phyloP scores from a whole-genome alignment of 2,113 vertebrate genomes.

The Pedionomus torquatus region DNA sequence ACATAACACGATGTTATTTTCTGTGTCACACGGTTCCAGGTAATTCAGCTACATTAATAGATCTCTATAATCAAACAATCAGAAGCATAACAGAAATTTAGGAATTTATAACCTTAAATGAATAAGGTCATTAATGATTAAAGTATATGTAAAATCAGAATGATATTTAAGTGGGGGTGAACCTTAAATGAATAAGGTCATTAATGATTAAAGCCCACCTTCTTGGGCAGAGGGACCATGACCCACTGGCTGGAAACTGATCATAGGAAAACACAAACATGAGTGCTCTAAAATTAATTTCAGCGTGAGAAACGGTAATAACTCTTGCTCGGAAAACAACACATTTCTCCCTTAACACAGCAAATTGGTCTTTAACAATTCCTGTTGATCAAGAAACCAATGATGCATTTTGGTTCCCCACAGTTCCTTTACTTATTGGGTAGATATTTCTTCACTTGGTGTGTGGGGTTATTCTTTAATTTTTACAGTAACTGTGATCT shows the following conservation, averaged over 20 bases:
- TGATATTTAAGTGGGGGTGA: rapidly evolving
- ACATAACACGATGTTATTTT: background rate
- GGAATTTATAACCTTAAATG: background rate
- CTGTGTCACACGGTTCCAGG: background rate
- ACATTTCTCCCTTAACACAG: background rate
- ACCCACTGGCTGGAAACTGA: background rate
- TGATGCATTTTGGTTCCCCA: background rate
- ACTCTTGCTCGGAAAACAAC: background rate
- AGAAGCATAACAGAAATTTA: background rate
- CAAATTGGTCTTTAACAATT: background rate
- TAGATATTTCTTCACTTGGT: background rate
- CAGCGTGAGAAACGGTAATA: background rate
- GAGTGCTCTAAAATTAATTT: background rate
- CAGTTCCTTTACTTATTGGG: background rate
- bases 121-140: background rate
- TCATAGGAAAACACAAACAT: background rate
- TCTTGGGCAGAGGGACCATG: background rate
- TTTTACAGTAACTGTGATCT: background rate
- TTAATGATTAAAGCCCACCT: background rate
- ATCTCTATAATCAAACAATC: background rate
- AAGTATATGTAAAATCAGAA: background rate
- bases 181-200: too few species aligned
- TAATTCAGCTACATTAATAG: background rate
- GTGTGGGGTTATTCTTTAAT: background rate
- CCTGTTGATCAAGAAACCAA: background rate